Conservation (phyloP, 2,888 invertebrate species). For the Cylindroiulus punctatus region DNA sequence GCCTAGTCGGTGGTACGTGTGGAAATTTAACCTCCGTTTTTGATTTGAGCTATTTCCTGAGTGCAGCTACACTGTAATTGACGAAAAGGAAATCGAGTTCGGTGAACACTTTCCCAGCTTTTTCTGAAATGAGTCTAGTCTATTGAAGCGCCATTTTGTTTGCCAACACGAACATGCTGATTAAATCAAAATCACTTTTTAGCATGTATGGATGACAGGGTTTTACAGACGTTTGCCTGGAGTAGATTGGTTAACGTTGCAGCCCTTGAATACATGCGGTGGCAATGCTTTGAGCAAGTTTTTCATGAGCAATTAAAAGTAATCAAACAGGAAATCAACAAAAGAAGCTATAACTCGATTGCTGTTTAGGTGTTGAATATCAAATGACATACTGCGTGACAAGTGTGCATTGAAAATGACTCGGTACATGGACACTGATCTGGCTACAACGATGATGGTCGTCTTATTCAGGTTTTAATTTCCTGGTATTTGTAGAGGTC, state of each 20-base stretch:
- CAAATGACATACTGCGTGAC: neutral
- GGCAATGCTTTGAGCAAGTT: neutral
- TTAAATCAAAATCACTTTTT: neutral
- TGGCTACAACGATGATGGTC: neutral
- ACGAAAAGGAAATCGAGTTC: constrained; percentile 1
- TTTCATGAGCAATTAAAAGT: neutral
- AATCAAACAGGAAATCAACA: neutral
- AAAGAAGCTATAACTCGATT: neutral
- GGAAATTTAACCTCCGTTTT: constrained; percentile 10
- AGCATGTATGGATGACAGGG: neutral
- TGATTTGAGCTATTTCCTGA: neutral
- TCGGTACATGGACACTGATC: neutral
- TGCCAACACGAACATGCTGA: neutral
- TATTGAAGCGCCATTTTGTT: neutral
- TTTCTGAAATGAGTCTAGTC: neutral
- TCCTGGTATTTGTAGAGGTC: neutral
- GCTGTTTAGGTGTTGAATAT: constrained; percentile 1
- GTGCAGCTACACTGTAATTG: neutral
- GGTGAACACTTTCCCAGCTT: neutral
- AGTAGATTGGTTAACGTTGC: neutral
- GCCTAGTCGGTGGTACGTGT: neutral
- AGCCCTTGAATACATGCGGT: neutral
- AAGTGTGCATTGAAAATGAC: neutral
- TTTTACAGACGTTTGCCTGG: neutral
- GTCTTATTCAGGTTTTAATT: neutral